Evolutionary conservation across 2,797 vertebrate genomes (phyloP), one percentile per base, ranked within the genome.

Genomic region (Pseudomugil tenellus): DNA sequence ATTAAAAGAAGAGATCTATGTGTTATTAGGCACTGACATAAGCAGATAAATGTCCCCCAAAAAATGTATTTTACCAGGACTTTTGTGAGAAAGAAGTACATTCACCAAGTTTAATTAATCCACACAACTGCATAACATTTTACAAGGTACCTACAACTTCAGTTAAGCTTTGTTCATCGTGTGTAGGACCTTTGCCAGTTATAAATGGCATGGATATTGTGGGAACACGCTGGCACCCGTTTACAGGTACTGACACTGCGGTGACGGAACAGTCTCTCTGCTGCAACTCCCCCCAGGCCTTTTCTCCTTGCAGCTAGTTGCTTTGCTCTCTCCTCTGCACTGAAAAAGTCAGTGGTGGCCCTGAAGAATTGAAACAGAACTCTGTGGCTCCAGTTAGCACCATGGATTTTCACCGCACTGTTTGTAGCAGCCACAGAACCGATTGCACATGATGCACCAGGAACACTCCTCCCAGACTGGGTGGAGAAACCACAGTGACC

Each of bases 151-250:
- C 41, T 37, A 32, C n/a, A 73, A 31, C 48, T 46, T 77, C 61
- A 55, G 71, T 77, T 68, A 41, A 61, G 23, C 59, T 63, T 64
- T 17, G 48, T 80, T 95, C 89, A 96, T 61, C 94, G 91, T 63
- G 95, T 95, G 58, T 95, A 95, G 68, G 95, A 96, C 76, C 94
- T 91, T 80, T 95, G 95, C 95, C 95, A 96, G 51, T 89, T 95
- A 80, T 94, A 95, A 84, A 95, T 94, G 48, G 92, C 90, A 1
- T 95, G 94, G 71, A 96, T 96, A 72, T 95, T 95, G 81, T 95
- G 95, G 17, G 94, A 94, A 81, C 95, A 95, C 17, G 71, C 86
- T 6, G 93, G 93, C 41, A 94, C 70, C 53, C 74, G 88, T 87
- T 94, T 95, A 79, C 92, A 95, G 0, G 91, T 93, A 69, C 94